phyloP scores from a whole-genome alignment of 2,113 vertebrate genomes.

The Nettapus auritus region DNA sequence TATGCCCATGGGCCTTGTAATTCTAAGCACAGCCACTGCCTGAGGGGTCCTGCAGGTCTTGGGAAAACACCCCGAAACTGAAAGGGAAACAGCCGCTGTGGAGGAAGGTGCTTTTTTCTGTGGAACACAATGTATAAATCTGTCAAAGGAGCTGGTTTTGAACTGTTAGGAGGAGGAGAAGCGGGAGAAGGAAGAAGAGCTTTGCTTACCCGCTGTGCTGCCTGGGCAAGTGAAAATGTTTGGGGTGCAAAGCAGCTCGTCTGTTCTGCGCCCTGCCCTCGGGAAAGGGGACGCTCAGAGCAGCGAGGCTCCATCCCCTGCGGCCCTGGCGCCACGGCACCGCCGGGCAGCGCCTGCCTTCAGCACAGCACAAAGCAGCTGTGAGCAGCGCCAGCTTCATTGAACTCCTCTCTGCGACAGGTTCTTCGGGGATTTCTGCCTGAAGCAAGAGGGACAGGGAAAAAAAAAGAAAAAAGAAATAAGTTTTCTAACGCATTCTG shows the following conservation, averaged over 20 bases:
- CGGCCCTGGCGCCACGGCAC: accelerated
- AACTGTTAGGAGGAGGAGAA: neutral
- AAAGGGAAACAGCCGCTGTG: neutral
- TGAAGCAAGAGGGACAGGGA: neutral
- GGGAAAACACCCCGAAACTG: neutral
- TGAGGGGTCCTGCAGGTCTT: neutral
- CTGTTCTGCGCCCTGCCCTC: neutral
- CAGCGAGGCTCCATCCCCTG: neutral
- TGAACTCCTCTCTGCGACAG: neutral
- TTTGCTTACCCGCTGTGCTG: neutral
- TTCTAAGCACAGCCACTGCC: neutral
- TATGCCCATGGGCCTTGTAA: neutral
- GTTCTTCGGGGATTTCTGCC: neutral
- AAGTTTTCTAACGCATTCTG: neutral
- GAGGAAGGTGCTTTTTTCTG: neutral
- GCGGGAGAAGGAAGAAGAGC: neutral
- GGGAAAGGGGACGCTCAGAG: neutral
- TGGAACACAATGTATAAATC: neutral
- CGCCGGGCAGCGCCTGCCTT: neutral
- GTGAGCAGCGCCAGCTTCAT: neutral
- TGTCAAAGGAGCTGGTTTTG: neutral
- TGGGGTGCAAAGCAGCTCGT: neutral
- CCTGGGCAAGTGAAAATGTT: neutral
- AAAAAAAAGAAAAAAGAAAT: neutral
- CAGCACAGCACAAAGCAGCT: neutral